Base-by-base conservation (phyloP, 2,113 vertebrate species). In the Etheostoma cragini region DNA sequence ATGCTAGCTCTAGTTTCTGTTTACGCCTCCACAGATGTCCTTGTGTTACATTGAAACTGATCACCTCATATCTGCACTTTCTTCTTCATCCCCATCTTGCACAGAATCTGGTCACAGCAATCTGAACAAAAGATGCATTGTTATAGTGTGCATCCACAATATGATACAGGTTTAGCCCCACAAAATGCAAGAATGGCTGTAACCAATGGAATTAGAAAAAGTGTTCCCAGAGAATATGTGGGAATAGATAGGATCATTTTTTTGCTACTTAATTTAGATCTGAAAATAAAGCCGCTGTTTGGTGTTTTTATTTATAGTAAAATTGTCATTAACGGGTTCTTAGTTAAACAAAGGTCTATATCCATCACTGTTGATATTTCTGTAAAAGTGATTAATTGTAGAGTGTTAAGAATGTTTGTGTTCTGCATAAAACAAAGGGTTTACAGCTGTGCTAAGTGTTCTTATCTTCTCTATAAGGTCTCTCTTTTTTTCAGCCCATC, bases 1-100 rank as follows among this genome's bases (percentile, higher is more conserved):
- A 94, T 91, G 85, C 92, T 87, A 83, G 85, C 89, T 91, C 93
- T 94, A 89, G 94, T 89, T 94, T 95, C 94, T 94, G 94, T 94
- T 94, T 93, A 95, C 88, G 81, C 82, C 87, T 76, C 84, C 76
- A 61, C 54, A 82, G 85, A 88, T 93, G 88, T 87, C 84, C 89
- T 81, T 83, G 56, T 88, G 86, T 82, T 87, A 87, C 86, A 92
- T 82, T 87, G 86, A 88, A 87, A 85, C 66, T 85, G 76, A 85
- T 94, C 91, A 93, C 91, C 92, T 93, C 86, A 92, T 94, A 85
- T 85, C 82, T 80, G 82, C 86, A 80, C 67, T 87, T 85, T 93
- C 62, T 90, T 15, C 70, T 54, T 76, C 64, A 82, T 54, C 54
- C 26, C 53, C 57, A 42, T 76, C 75, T 74, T 84, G 67, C 33